These are phyloP conservation scores for Tinamus guttatus DNA, from an alignment of 2,113 vertebrate genomes.

Conservation along the genomic window DNA sequence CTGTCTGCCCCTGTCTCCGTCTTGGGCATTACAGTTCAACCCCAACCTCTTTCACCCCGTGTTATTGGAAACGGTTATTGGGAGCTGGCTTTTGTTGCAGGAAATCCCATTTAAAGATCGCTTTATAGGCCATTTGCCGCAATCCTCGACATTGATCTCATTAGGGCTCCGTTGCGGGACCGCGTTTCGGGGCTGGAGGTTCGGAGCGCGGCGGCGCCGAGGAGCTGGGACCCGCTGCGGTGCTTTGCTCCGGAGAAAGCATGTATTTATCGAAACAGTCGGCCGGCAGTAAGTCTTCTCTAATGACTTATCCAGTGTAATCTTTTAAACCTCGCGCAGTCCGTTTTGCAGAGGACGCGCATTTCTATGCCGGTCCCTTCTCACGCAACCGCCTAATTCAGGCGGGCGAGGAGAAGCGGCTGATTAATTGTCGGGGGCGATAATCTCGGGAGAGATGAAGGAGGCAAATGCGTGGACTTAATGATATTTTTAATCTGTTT, in stretches of 20 bases:
- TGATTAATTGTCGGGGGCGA: neutral
- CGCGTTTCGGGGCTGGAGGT: conserved; percentile 19
- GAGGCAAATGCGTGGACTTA: neutral
- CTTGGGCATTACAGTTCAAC: neutral
- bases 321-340: neutral
- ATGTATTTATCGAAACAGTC: neutral
- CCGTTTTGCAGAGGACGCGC: accelerated
- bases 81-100: conserved; percentile 34
- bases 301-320: neutral
- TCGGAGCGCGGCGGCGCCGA: neutral
- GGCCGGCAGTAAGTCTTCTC: neutral
- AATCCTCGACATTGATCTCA: conserved; percentile 49
- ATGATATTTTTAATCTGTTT: neutral
- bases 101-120: conserved; percentile 54
- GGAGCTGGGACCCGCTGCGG: neutral
- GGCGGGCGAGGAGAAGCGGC: neutral
- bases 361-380: neutral
- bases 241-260: neutral
- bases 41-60: neutral
- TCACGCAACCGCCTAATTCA: neutral
- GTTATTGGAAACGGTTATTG: conserved; percentile 5
- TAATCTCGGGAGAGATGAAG: neutral
- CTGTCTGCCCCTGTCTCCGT: neutral
- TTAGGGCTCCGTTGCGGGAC: neutral
- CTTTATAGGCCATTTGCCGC: conserved; percentile 57